phyloP scores from a whole-genome alignment of 2,113 vertebrate species.

The Neotoma lepida region DNA sequence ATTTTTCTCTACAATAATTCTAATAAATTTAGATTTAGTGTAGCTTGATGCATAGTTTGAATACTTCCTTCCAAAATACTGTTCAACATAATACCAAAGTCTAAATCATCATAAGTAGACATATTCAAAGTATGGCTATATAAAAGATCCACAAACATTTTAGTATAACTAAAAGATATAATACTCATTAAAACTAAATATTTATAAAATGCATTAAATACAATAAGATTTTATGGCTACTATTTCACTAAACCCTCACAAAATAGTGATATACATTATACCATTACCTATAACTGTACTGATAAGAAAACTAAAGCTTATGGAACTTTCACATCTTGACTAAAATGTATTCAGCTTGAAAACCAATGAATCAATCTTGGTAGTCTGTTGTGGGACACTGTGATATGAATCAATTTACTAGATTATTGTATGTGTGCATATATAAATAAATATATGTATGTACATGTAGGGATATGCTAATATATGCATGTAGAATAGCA shows the following conservation, averaged over 20 bases:
- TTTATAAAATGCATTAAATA: neutral
- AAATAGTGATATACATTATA: slow-evolving; percentile 20
- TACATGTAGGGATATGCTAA: neutral
- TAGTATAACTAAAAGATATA: neutral
- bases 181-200: neutral
- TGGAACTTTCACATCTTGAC: neutral
- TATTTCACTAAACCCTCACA: neutral
- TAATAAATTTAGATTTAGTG: slow-evolving; percentile 15
- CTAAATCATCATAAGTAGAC: slow-evolving; percentile 17
- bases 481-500: neutral
- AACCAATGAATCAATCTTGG: neutral
- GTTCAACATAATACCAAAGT: neutral
- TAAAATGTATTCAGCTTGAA: slow-evolving; percentile 25
- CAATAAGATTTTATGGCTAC: slow-evolving; percentile 8
- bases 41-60: neutral
- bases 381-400: neutral
- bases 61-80: neutral
- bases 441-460: neutral
- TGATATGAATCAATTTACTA: neutral
- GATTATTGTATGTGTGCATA: neutral
- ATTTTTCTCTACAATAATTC: slow-evolving; percentile 18
- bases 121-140: neutral
- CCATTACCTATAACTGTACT: neutral
- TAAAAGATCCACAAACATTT: neutral
- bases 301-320: slow-evolving; percentile 37